Evolutionary conservation across 2,113 vertebrate genomes (phyloP).

Genomic region (Oncorhynchus keta): DNA sequence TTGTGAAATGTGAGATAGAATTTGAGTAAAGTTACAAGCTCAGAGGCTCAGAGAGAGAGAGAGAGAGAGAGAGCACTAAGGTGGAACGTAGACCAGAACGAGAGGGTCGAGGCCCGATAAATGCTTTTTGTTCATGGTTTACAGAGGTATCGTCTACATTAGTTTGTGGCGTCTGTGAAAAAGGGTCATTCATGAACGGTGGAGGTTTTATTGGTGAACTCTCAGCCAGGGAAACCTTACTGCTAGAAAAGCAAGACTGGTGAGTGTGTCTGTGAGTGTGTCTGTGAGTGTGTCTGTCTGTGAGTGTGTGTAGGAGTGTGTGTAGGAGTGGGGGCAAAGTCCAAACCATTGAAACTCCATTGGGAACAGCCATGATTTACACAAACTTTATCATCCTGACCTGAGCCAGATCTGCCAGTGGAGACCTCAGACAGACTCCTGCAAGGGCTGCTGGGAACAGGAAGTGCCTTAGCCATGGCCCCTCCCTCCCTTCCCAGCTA

Average conservation of each 20-base stretch:
- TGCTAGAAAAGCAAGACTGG: no score
- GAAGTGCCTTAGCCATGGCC: conserved; percentile 39
- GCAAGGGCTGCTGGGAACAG: conserved; percentile 64
- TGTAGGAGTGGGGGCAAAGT: conserved; percentile 52
- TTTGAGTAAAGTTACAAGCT: background rate
- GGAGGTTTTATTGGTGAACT: background rate
- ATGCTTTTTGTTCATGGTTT: no score
- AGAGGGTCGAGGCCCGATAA: no score
- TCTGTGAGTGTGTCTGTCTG: no score
- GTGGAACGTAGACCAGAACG: background rate
- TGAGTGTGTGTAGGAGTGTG: no score
- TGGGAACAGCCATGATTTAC: conserved; percentile 38
- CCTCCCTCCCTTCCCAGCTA: background rate
- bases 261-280: no score
- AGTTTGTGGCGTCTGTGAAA: no score
- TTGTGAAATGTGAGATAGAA: background rate
- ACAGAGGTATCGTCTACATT: no score
- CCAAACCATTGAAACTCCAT: conserved; percentile 33
- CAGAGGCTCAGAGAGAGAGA: background rate
- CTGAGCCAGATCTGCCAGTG: conserved; percentile 27
- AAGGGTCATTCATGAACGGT: background rate
- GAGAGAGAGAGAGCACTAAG: background rate
- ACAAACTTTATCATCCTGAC: conserved; percentile 46
- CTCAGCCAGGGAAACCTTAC: no score
- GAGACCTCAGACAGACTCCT: conserved; percentile 52